Conservation (phyloP, 2,888 invertebrate genomes). For the Scaptomyza caliginosa region DNA sequence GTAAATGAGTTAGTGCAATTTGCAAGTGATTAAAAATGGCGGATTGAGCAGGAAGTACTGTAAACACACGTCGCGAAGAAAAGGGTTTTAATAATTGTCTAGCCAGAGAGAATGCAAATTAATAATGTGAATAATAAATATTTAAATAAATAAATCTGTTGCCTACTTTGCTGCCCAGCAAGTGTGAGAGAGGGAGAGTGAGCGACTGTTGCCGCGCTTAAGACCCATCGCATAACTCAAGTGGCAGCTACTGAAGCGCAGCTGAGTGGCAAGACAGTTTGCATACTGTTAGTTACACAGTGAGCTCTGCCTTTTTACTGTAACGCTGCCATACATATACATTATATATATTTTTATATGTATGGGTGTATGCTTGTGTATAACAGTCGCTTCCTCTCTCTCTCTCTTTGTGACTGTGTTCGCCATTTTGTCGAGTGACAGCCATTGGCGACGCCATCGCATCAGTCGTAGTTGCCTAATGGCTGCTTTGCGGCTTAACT, state of each 20-base stretch:
- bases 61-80: neutral
- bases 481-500: constrained; percentile 77
- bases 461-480: constrained; percentile 68
- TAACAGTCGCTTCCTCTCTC: neutral
- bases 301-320: constrained; percentile 69
- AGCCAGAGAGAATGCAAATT: constrained; percentile 29
- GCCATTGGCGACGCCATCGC: constrained; percentile 61
- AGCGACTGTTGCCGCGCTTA: constrained; percentile 8
- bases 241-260: constrained; percentile 47
- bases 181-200: neutral
- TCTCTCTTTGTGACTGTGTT: constrained; percentile 19
- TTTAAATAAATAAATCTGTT: constrained; percentile 13
- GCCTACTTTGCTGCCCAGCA: constrained; percentile 21
- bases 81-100: constrained; percentile 29
- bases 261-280: constrained; percentile 63
- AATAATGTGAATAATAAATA: constrained; percentile 39
- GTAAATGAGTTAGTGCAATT: constrained; percentile 71
- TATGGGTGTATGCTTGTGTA: constrained; percentile 17
- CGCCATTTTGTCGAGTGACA: constrained; percentile 65
- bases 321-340: constrained; percentile 23
- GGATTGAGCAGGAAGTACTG: neutral
- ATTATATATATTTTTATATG: neutral
- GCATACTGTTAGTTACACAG: constrained; percentile 63
- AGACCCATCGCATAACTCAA: constrained; percentile 63
- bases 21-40: constrained; percentile 62